Percentiles rank a stretch among this genome's conserved stretches.
These are phyloP conservation scores for Harpegnathos saltator DNA, from an alignment of 1,140 invertebrate species.

Conservation along the genomic window DNA sequence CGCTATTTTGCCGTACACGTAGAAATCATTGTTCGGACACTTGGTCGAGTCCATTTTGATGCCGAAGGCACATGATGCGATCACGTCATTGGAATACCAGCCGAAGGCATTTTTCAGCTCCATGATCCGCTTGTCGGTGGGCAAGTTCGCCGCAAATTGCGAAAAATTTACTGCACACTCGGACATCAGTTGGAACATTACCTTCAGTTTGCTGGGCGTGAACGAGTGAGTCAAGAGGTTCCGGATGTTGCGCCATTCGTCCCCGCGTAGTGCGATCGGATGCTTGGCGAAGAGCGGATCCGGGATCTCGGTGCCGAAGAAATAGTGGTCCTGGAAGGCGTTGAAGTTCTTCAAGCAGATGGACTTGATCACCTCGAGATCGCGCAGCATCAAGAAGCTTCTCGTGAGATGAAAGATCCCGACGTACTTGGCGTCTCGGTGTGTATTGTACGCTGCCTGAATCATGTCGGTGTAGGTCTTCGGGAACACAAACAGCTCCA, in stretches of 20 bases:
- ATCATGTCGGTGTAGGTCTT: not conserved
- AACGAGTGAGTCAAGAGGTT: conserved; percentile 78
- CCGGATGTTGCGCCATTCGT: conserved; percentile 79
- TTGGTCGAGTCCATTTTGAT: conserved; percentile 46
- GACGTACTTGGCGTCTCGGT: conserved; percentile 68
- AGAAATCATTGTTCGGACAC: conserved; percentile 47
- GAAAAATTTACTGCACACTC: conserved; percentile 61
- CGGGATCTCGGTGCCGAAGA: conserved; percentile 67
- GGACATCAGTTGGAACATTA: conserved; percentile 73
- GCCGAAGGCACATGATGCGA: conserved; percentile 54
- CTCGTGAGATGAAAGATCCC: conserved; percentile 65
- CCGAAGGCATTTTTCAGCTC: conserved; percentile 25
- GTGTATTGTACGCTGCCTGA: conserved; percentile 43
- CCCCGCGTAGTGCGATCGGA: conserved; percentile 77
- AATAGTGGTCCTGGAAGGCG: conserved; percentile 80
- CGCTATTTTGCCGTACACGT: conserved; percentile 18
- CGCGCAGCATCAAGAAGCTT: conserved; percentile 75
- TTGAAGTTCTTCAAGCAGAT: conserved; percentile 69
- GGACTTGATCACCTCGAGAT: conserved; percentile 79
- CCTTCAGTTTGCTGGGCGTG: conserved; percentile 77
- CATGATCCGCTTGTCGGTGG: not conserved
- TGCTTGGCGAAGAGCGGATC: conserved; percentile 79
- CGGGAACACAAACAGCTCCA: not conserved
- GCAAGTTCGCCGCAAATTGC: not conserved
- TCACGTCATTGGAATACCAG: conserved; percentile 45